Evolutionary conservation across 2,113 vertebrate genomes (phyloP).

Genomic region (Chaetura pelagica): DNA sequence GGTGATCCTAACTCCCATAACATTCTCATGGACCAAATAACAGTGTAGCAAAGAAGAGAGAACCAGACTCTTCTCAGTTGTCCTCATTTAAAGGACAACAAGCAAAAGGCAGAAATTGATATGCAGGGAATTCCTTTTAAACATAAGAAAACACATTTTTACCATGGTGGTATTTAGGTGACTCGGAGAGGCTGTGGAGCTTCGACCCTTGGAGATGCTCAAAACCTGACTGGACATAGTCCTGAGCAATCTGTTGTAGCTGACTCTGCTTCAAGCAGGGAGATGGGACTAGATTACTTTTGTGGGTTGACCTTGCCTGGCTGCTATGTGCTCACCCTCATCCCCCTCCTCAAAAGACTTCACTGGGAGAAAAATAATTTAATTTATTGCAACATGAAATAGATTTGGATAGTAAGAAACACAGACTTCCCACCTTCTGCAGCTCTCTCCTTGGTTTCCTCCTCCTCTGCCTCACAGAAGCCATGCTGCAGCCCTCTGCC

Average conservation of each 20-base stretch:
- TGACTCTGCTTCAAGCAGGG: neutral
- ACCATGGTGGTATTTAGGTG: neutral
- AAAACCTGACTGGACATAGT: neutral
- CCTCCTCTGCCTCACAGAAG: neutral
- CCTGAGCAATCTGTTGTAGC: neutral
- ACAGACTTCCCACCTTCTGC: neutral
- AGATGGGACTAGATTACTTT: neutral
- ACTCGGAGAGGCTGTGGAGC: neutral
- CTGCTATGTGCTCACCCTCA: neutral
- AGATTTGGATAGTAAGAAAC: neutral
- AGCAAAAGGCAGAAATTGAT: neutral
- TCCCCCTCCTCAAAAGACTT: neutral
- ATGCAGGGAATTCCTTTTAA: neutral
- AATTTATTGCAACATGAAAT: neutral
- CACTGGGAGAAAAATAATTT: neutral
- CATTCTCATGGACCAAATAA: neutral
- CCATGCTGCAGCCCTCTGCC: rapidly evolving
- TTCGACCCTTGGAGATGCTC: neutral
- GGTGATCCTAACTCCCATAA: neutral
- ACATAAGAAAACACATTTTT: neutral
- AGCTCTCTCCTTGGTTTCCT: neutral
- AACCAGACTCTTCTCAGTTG: neutral
- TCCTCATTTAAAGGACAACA: neutral
- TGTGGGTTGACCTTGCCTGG: neutral
- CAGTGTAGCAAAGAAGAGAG: neutral